Evolutionary conservation across 2,797 vertebrate species (phyloP).

Genomic region (Botia kubotai): DNA sequence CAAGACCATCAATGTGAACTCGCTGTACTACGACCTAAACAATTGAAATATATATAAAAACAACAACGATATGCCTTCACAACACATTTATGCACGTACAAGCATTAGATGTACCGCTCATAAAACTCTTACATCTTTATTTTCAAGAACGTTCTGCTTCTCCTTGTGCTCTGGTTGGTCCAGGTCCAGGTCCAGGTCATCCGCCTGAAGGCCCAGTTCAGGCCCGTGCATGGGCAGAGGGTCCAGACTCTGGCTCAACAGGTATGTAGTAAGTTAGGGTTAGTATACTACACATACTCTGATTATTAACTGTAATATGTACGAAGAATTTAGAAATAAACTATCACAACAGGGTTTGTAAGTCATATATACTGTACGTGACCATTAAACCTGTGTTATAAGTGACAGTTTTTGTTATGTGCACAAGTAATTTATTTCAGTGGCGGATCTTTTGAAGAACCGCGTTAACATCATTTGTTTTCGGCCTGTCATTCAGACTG

Average conservation of each 20-base stretch:
- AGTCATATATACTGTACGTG: neutral
- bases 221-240: constrained; percentile 90
- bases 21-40: constrained; percentile 91
- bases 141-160: constrained; percentile 95
- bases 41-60: constrained; percentile 8
- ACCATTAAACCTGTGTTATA: neutral
- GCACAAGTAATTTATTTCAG: neutral
- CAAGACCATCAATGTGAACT: constrained; percentile 93
- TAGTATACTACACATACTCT: neutral
- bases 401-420: neutral
- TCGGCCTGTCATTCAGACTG: constrained; percentile 13
- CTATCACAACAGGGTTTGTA: neutral
- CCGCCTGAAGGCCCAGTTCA: constrained; percentile 87
- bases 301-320: neutral
- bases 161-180: constrained; percentile 86
- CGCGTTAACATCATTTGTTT: neutral
- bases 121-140: constrained; percentile 86
- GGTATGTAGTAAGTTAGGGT: neutral
- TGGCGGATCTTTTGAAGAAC: neutral
- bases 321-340: neutral
- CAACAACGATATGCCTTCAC: neutral
- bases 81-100: neutral
- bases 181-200: constrained; percentile 86
- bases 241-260: constrained; percentile 86
- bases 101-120: neutral